Conservation (phyloP, 2,888 invertebrate genomes). For the Drosophila villosipedis region DNA sequence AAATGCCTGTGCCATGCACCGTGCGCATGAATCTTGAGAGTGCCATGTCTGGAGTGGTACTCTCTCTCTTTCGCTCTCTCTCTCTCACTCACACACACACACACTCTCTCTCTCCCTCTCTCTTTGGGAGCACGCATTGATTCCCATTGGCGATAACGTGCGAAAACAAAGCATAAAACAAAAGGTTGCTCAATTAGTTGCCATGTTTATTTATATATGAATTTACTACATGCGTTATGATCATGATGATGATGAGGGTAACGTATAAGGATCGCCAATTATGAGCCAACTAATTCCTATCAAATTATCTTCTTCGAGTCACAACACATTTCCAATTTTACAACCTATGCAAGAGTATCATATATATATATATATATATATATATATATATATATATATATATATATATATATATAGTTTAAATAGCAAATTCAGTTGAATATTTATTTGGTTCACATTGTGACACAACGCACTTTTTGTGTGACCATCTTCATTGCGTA, state of each 20-base stretch:
- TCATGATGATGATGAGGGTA: neutral
- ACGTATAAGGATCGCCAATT: constrained; percentile 1
- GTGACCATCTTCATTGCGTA: constrained; percentile 14
- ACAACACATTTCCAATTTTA: neutral
- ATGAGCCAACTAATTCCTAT: neutral
- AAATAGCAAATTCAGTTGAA: neutral
- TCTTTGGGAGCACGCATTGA: constrained; percentile 34
- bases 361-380: neutral
- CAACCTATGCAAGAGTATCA: neutral
- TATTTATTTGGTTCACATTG: neutral
- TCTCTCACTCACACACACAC: neutral
- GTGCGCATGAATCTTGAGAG: constrained; percentile 58
- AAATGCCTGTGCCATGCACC: constrained; percentile 30
- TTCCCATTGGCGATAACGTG: constrained; percentile 46
- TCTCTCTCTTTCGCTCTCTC: constrained; percentile 19
- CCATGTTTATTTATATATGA: constrained; percentile 47
- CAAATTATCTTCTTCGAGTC: neutral
- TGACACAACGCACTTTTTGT: constrained; percentile 1
- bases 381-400: too few relatives aligned
- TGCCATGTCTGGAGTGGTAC: constrained; percentile 29
- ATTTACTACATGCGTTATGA: constrained; percentile 19
- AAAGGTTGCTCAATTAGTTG: constrained; percentile 49
- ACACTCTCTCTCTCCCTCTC: constrained; percentile 7
- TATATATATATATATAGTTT: too few relatives aligned
- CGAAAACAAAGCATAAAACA: constrained; percentile 59